Percentiles rank a stretch among this genome's conserved stretches.
phyloP scores from a whole-genome alignment of 2,888 invertebrate species.

The Drosophila anomalipes region DNA sequence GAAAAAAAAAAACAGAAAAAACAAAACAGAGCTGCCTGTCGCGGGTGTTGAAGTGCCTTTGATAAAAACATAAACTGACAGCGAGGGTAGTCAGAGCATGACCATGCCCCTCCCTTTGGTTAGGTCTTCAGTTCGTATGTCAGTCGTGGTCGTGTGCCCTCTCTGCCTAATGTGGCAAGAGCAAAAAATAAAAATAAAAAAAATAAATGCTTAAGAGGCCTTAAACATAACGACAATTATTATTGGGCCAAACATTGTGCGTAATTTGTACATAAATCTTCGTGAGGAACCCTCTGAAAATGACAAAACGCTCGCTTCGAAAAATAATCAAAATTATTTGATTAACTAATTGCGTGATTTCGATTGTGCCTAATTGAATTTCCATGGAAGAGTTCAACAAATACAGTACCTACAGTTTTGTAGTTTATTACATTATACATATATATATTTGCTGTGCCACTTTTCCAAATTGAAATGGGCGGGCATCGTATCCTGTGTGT shows the following conservation, averaged over 20 bases:
- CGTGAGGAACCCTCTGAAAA: conserved; percentile 7
- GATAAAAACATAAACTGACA: conserved; percentile 79
- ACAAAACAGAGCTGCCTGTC: conserved; percentile 24
- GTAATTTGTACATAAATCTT: conserved; percentile 72
- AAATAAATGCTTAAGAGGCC: conserved; percentile 43
- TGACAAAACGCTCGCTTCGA: neutral
- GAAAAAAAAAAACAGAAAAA: conserved; percentile 37
- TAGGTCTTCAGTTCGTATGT: conserved; percentile 16
- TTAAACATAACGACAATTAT: conserved; percentile 66
- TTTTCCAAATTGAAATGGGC: conserved; percentile 73
- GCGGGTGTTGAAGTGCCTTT: conserved; percentile 68
- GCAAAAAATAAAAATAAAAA: conserved; percentile 15
- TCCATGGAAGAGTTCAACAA: conserved; percentile 60
- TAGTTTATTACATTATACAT: conserved; percentile 54
- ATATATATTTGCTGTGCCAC: conserved; percentile 56
- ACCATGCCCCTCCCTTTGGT: conserved; percentile 23
- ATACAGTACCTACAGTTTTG: conserved; percentile 18
- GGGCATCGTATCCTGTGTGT: conserved; percentile 8
- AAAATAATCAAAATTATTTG: conserved; percentile 80
- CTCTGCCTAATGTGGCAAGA: conserved; percentile 59
- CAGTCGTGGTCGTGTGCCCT: conserved; percentile 66
- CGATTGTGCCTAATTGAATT: conserved; percentile 82
- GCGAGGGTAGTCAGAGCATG: conserved; percentile 70
- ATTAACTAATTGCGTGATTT: conserved; percentile 85
- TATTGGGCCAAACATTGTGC: conserved; percentile 45